These are phyloP conservation scores for Hippopotamyrus pictus DNA, from an alignment of 2,797 vertebrate genomes.

Conservation along the genomic window DNA sequence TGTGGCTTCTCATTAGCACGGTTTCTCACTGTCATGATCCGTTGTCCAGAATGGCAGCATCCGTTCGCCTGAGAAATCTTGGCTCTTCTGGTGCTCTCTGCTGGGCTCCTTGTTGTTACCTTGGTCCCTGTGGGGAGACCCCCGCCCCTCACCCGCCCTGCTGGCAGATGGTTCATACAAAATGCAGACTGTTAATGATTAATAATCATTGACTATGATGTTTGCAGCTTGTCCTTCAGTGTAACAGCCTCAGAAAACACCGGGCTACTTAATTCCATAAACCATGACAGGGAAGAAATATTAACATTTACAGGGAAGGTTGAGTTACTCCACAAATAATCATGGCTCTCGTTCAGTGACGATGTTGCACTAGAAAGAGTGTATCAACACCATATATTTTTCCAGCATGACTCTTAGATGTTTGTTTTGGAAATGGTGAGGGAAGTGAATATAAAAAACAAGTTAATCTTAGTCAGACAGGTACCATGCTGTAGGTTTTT, in stretches of 20 bases:
- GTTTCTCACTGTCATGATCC: not conserved
- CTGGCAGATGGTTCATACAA: not conserved
- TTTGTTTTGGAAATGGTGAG: conserved; percentile 66
- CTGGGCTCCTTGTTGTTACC: not conserved
- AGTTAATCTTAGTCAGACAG: conserved; percentile 64
- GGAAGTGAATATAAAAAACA: conserved; percentile 67
- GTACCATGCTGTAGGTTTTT: conserved; percentile 54
- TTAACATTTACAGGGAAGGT: conserved; percentile 17
- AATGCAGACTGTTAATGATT: not conserved
- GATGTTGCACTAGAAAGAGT: conserved; percentile 24
- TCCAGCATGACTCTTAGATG: conserved; percentile 59
- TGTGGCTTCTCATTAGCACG: not conserved
- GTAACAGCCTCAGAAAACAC: not conserved
- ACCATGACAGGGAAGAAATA: not conserved
- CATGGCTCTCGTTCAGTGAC: conserved; percentile 16
- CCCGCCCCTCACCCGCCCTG: not conserved
- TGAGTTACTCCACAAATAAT: conserved; percentile 34
- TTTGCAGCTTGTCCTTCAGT: not conserved
- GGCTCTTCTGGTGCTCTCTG: not conserved
- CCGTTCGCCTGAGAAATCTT: not conserved
- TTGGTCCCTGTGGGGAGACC: not conserved
- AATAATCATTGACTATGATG: not conserved
- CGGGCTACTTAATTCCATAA: conserved; percentile 1
- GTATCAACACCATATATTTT: conserved; percentile 48
- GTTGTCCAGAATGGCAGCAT: not conserved